Percentiles rank a stretch among this genome's conserved stretches.
phyloP scores from a whole-genome alignment of 2,113 vertebrate genomes.

The Scalopus aquaticus region DNA sequence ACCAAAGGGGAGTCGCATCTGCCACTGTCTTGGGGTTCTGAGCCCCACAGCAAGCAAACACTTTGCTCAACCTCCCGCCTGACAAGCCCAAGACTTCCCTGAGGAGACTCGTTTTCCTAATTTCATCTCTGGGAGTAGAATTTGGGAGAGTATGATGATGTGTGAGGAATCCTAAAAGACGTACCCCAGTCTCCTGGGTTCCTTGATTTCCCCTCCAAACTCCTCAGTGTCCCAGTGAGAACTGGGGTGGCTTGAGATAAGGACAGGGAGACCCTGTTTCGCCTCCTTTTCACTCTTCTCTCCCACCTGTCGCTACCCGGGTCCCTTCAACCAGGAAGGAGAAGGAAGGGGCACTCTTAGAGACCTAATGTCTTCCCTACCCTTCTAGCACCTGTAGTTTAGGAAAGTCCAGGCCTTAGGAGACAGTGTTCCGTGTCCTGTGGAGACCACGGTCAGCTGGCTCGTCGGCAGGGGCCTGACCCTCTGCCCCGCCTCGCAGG shows the following conservation, averaged over 20 bases:
- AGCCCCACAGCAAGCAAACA: too few species aligned
- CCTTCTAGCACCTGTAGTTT: neutral
- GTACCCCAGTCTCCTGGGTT: neutral
- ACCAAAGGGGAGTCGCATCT: too few species aligned
- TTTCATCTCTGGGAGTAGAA: neutral
- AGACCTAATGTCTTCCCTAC: neutral
- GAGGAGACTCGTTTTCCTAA: neutral
- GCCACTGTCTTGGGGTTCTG: neutral
- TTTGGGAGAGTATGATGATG: neutral
- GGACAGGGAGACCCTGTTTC: fast-evolving
- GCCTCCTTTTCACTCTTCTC: neutral
- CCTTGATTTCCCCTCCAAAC: neutral
- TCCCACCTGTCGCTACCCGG: neutral
- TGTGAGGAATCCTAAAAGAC: neutral
- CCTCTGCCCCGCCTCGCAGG: neutral
- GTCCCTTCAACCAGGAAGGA: neutral
- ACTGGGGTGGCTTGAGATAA: neutral
- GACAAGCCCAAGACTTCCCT: neutral
- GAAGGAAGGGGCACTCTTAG: neutral
- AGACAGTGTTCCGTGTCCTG: too few species aligned
- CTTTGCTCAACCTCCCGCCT: neutral
- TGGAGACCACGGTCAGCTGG: neutral
- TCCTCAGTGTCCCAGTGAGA: fast-evolving
- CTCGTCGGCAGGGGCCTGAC: too few species aligned
- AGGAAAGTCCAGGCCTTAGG: neutral